These are phyloP conservation scores for Anodontia alba DNA, from an alignment of 2,888 invertebrate species.

Conservation along the genomic window DNA sequence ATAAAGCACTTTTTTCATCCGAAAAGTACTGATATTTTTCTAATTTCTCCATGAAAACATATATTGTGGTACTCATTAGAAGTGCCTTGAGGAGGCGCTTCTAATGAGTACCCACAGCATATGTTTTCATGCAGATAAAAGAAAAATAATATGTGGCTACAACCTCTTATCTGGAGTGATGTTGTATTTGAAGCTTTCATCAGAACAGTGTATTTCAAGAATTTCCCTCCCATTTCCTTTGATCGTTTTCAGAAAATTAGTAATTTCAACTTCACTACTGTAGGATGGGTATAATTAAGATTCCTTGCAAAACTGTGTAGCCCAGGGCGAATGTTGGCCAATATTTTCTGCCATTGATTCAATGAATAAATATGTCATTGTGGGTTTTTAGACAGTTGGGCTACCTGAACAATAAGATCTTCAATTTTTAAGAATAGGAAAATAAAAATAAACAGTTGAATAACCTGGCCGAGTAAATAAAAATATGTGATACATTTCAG, in stretches of 20 bases:
- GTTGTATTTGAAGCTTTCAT: background rate
- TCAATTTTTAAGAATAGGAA: background rate
- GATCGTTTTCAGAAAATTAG: conserved; percentile 3
- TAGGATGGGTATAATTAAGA: conserved; percentile 13
- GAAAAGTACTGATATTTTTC: no score
- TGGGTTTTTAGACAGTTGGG: background rate
- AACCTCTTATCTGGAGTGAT: no score
- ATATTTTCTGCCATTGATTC: background rate
- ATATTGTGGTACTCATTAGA: no score
- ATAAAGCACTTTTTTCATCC: no score
- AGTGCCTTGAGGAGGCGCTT: no score
- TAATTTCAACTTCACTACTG: background rate
- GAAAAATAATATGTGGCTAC: no score
- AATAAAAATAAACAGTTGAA: background rate
- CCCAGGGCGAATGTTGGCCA: background rate
- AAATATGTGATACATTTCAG: no score
- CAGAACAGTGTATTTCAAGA: background rate
- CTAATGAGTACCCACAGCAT: no score
- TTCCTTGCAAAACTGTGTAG: background rate
- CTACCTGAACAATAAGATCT: no score
- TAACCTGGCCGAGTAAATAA: background rate
- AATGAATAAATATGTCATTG: background rate
- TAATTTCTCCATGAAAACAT: no score
- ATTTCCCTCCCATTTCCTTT: conserved; percentile 11
- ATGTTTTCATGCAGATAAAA: no score